These are phyloP conservation scores for Lophius americanus DNA, from an alignment of 2,797 vertebrate species.

Conservation along the genomic window DNA sequence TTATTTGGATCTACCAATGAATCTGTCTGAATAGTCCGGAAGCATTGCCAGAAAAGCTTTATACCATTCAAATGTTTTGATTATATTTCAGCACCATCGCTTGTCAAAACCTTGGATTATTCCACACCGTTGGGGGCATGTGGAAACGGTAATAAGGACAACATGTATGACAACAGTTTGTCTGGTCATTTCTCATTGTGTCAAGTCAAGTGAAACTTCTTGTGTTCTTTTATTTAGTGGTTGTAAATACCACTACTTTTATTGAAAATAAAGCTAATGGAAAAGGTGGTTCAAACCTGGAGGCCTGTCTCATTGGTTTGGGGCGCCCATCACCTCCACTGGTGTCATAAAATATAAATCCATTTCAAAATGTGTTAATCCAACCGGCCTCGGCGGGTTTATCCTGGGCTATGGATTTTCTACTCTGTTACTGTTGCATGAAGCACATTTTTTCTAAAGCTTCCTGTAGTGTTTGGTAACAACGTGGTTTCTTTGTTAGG, in stretches of 20 bases:
- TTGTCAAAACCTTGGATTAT: neutral
- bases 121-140: no score
- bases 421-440: constrained; percentile 7
- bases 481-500: neutral
- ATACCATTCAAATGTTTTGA: constrained; percentile 28
- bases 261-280: constrained; percentile 4
- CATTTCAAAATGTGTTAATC: constrained; percentile 8
- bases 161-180: no score
- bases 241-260: neutral
- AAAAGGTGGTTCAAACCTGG: neutral
- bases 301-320: constrained; percentile 8
- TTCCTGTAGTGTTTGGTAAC: constrained; percentile 17
- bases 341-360: constrained; percentile 14
- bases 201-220: no score
- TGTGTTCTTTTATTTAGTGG: neutral
- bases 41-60: constrained; percentile 12
- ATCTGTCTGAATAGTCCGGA: constrained; percentile 16
- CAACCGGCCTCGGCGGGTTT: constrained; percentile 6
- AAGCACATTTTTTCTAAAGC: constrained; percentile 21
- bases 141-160: no score
- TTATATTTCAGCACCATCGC: constrained; percentile 7
- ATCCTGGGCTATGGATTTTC: constrained; percentile 2
- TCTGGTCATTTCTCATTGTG: no score
- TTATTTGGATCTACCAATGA: constrained; percentile 33
- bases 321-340: neutral